Base-by-base conservation (phyloP, 92 coral and sea anemone species). In the Isaurus tuberculatus region DNA sequence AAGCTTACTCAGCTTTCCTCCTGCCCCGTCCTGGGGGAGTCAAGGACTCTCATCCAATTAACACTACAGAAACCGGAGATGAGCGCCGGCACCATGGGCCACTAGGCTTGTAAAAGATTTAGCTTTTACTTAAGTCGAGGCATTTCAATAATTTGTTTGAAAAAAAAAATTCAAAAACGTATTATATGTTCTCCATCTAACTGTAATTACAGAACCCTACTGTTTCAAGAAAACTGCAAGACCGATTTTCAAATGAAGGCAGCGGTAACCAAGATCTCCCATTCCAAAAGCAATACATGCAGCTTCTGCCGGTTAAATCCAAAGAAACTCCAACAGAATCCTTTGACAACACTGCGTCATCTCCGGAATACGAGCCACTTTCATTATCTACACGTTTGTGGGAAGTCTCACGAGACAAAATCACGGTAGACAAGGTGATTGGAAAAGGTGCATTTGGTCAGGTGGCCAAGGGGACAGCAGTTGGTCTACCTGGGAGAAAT, bases 381-480 rank as follows among this genome's bases (percentile, higher is more conserved):
- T 57, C 75, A 17, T 65, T 73, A 2, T 58, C 73, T 57, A 57
- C 87, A 3, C 61, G 87, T 37, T 72, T 43, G 8, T 86, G 79
- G 80, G 89, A 86, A 86, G 84, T 86, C 23, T 46, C 49, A 32
- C 28, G 85, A 57, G 16, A 26, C 31, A 34, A 32, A 42, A 71
- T 86, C 20, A 70, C 57, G 3, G 26, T 79, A 14, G 36, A 65
- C 43, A 86, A 77, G 65, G 46, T 85, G 8, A 77, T 85, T 66
- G 84, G 85, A 27, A 85, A 85, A n/a, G n/a, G n/a, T n/a, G n/a
- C n/a, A n/a, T n/a, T n/a, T n/a, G n/a, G 84, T 26, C 84, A 16
- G 61, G 65, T 58, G 6, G 30, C 85, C 42, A 85, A 63, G 78
- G 89, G 77, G 65, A 84, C 87, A 23, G 84, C 84, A 15, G 25